A percentile compares a stretch with the other conserved stretches of the same genome.
These are phyloP conservation scores for Phragmatobia fuliginosa DNA, from an alignment of 2,888 invertebrate species.

Conservation along the genomic window DNA sequence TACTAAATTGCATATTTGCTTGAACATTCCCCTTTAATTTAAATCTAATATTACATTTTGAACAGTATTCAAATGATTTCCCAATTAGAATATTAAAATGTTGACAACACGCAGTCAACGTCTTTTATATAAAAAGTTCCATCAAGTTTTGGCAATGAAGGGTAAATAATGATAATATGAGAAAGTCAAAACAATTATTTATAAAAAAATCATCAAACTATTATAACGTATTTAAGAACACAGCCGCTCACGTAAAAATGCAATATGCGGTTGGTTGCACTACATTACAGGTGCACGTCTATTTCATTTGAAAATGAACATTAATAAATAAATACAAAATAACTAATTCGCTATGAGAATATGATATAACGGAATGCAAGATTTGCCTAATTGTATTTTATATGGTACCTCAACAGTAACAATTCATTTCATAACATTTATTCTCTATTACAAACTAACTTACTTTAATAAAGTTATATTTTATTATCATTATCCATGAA, in stretches of 20 bases:
- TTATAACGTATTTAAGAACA: background rate
- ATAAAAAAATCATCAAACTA: background rate
- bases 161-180: background rate
- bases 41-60: constrained; percentile 32
- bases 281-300: background rate
- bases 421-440: background rate
- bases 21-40: constrained; percentile 31
- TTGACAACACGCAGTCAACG: background rate
- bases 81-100: background rate
- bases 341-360: background rate
- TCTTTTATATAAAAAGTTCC: background rate
- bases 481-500: background rate
- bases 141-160: background rate
- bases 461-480: constrained; percentile 1
- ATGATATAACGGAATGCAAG: background rate
- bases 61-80: background rate
- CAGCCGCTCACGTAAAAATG: background rate
- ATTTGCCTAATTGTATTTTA: background rate
- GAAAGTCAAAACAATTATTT: background rate
- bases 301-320: background rate
- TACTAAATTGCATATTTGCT: background rate
- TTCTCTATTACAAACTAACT: background rate
- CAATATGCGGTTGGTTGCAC: background rate
- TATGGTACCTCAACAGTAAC: background rate
- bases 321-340: background rate